phyloP scores from a whole-genome alignment of 2,113 vertebrate genomes.

The Tragelaphus scriptus region DNA sequence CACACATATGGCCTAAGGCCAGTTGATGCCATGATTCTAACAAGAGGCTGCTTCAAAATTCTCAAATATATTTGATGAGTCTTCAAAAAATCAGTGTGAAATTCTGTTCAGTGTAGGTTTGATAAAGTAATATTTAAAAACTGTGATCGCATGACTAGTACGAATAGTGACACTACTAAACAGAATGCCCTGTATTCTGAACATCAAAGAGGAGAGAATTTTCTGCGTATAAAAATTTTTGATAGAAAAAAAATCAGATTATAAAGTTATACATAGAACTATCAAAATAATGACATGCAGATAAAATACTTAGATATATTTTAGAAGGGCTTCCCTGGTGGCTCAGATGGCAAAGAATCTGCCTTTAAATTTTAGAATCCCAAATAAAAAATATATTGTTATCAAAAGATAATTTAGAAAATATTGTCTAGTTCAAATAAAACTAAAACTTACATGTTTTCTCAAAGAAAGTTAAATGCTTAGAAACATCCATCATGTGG shows the following conservation, averaged over 20 bases:
- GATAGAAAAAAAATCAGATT: slow-evolving; percentile 40
- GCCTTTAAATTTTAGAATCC: not conserved
- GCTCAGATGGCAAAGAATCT: not conserved
- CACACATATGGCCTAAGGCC: not conserved
- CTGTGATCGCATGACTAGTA: not conserved
- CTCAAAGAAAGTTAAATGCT: slow-evolving; percentile 40
- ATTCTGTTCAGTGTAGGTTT: not conserved
- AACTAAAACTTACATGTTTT: slow-evolving; percentile 30
- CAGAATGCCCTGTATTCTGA: not conserved
- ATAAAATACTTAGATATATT: slow-evolving; percentile 43
- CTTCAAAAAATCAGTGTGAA: not conserved
- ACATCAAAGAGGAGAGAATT: not conserved
- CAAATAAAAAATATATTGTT: not conserved
- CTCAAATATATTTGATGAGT: not conserved
- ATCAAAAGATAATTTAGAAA: slow-evolving; percentile 1
- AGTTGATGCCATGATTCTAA: not conserved
- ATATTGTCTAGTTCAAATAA: slow-evolving; percentile 41
- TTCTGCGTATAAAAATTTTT: slow-evolving; percentile 26
- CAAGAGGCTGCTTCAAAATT: not conserved
- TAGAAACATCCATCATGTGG: slow-evolving; percentile 44
- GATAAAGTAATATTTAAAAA: not conserved
- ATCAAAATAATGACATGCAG: slow-evolving; percentile 4
- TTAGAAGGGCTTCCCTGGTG: not conserved
- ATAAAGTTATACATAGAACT: not conserved
- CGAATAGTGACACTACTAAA: not conserved